Percentiles rank a stretch among this genome's conserved stretches.
Evolutionary conservation across 1,140 invertebrate genomes (phyloP).

Genomic region (Megathymus violae): DNA sequence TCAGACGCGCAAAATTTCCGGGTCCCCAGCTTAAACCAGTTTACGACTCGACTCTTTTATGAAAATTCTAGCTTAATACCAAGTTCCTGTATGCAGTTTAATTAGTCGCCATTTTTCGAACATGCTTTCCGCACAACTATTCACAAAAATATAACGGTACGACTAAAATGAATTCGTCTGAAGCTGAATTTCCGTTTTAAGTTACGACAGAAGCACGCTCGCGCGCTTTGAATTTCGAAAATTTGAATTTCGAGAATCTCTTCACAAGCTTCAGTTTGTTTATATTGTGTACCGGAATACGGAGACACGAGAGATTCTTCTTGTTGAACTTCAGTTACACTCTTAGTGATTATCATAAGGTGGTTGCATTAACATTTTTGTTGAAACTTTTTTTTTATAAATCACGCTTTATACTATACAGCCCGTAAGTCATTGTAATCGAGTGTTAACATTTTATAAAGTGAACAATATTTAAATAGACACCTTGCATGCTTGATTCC

Average conservation of each 20-base stretch:
- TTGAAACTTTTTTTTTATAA: too few relatives aligned
- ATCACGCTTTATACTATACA: too few relatives aligned
- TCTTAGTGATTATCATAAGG: too few relatives aligned
- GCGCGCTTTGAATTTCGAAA: not conserved
- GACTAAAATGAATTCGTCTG: conserved; percentile 24
- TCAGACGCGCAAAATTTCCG: not conserved
- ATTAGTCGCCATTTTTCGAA: conserved; percentile 27
- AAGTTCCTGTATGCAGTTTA: conserved; percentile 18
- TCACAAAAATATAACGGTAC: conserved; percentile 13
- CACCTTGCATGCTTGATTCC: too few relatives aligned
- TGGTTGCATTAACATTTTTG: not conserved
- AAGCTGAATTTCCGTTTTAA: conserved; percentile 21
- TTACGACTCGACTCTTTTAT: not conserved
- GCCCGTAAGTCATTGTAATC: too few relatives aligned
- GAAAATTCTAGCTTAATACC: conserved; percentile 6
- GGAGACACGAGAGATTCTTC: not conserved
- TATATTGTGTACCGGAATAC: not conserved
- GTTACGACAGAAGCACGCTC: not conserved
- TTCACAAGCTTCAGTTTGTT: not conserved
- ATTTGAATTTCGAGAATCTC: not conserved
- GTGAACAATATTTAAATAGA: too few relatives aligned
- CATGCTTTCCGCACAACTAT: conserved; percentile 3
- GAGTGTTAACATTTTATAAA: too few relatives aligned
- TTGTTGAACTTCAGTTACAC: not conserved
- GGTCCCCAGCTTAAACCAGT: conserved; percentile 1